phyloP scores from a whole-genome alignment of 1,140 invertebrate genomes.

The Neodiprion virginianus region DNA sequence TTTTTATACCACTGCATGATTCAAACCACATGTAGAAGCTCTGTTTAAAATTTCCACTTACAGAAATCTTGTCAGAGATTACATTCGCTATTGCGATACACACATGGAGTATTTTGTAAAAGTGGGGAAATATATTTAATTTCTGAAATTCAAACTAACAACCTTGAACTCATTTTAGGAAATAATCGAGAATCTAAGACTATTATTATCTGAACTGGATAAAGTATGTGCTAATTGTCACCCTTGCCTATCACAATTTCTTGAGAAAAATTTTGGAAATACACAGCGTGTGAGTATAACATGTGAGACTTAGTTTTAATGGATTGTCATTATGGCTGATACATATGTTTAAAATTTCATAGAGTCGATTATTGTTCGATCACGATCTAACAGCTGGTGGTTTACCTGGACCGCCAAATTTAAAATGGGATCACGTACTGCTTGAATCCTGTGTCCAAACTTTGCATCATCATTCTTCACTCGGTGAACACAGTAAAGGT shows the following conservation, averaged over 20 bases:
- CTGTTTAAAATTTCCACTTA: no score
- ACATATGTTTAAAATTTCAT: constrained; percentile 30
- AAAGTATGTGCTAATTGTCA: constrained; percentile 60
- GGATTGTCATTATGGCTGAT: background rate
- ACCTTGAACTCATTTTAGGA: constrained; percentile 44
- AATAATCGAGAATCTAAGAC: constrained; percentile 61
- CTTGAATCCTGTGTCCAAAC: constrained; percentile 65
- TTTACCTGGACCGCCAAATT: constrained; percentile 58
- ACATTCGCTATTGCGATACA: no score
- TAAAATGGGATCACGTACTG: constrained; percentile 64
- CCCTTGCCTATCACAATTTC: constrained; percentile 70
- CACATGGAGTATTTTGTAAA: constrained; percentile 12
- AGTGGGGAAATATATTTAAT: constrained; percentile 7
- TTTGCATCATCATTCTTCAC: constrained; percentile 65
- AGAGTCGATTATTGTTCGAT: constrained; percentile 67
- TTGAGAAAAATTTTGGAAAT: constrained; percentile 69
- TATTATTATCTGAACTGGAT: constrained; percentile 64
- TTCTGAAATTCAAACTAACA: constrained; percentile 11
- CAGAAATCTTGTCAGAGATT: no score
- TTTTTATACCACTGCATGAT: background rate
- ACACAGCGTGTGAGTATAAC: constrained; percentile 52
- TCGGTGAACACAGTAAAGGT: constrained; percentile 61
- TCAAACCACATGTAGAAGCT: no score
- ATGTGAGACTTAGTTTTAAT: constrained; percentile 44
- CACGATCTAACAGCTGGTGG: constrained; percentile 64